A percentile compares a stretch with the other conserved stretches of the same genome.
phyloP scores from a whole-genome alignment of 2,888 invertebrate genomes.

The Orthonychiurus folsomi region DNA sequence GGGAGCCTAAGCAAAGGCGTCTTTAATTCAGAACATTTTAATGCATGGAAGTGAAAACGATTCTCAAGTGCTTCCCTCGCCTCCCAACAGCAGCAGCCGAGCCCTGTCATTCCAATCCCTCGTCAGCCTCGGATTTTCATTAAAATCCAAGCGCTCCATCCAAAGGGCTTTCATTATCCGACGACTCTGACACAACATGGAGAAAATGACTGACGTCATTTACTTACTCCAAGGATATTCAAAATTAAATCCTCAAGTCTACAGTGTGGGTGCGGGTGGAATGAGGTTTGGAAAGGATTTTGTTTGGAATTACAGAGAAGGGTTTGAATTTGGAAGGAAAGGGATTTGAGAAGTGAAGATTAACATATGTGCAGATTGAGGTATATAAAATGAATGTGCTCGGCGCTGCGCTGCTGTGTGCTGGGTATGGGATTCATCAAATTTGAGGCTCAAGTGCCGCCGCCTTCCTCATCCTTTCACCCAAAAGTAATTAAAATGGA shows the following conservation, averaged over 20 bases:
- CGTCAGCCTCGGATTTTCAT: not conserved
- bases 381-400: no score
- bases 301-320: no score
- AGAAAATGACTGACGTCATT: no score
- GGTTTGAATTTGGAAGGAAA: no score
- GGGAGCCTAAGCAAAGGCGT: not conserved
- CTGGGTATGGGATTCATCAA: not conserved
- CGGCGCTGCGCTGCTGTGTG: no score
- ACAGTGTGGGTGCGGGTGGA: not conserved
- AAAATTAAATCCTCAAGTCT: not conserved
- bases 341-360: no score
- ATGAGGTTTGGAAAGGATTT: no score
- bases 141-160: not conserved
- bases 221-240: not conserved
- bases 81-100: no score
- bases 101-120: conserved; percentile 1
- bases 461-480: not conserved
- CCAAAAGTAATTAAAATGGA: conserved; percentile 1
- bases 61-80: not conserved
- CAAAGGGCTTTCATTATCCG: no score
- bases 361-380: no score
- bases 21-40: not conserved
- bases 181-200: no score
- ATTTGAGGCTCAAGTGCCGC: no score
- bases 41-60: not conserved